phyloP scores from a whole-genome alignment of 2,797 vertebrate species.

The Kryptopterus vitreolus region DNA sequence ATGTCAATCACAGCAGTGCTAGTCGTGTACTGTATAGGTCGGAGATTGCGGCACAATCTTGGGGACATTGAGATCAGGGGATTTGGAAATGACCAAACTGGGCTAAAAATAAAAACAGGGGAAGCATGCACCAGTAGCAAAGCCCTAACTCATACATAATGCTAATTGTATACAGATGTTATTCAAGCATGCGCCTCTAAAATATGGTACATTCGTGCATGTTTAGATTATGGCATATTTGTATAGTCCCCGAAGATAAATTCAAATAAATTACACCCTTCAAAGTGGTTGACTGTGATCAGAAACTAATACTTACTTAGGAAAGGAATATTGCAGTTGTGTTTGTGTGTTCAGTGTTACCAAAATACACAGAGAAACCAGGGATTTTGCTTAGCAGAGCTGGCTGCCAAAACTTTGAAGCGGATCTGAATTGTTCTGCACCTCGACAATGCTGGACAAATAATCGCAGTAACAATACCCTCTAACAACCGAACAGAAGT shows the following conservation, averaged over 20 bases:
- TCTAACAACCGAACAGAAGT: background rate
- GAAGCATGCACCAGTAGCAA: background rate
- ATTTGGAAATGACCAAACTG: background rate
- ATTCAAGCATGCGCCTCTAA: background rate
- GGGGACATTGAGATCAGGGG: background rate
- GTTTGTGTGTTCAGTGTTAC: constrained; percentile 9
- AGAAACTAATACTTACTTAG: background rate
- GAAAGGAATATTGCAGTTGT: background rate
- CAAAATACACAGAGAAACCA: constrained; percentile 5
- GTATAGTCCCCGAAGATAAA: background rate
- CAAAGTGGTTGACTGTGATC: background rate
- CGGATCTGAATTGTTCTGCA: constrained; percentile 18
- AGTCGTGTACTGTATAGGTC: background rate
- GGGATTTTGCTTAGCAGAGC: background rate
- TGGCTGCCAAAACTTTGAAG: background rate
- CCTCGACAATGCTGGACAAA: constrained; percentile 16
- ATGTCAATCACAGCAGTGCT: background rate
- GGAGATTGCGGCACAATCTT: background rate
- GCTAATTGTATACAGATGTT: background rate
- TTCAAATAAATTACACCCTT: background rate
- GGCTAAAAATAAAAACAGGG: background rate
- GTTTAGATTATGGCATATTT: background rate
- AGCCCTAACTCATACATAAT: background rate
- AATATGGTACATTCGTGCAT: background rate
- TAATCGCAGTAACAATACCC: constrained; percentile 13